Conservation (phyloP, 2,113 vertebrate species). For the Toxostoma redivivum region DNA sequence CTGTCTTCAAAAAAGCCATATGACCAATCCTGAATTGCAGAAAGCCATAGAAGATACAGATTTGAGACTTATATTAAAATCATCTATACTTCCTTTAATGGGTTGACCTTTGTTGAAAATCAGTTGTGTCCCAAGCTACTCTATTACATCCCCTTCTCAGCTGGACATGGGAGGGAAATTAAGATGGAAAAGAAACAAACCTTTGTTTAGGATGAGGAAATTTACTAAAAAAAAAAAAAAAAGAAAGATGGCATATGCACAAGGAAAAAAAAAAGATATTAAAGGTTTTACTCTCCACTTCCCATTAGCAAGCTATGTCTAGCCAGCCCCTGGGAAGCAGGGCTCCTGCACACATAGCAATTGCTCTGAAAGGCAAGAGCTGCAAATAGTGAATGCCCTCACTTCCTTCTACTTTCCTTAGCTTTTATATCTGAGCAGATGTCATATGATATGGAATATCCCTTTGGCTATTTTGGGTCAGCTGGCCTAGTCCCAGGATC, state of each 20-base stretch:
- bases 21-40: not conserved
- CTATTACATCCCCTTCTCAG: not conserved
- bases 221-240: not conserved
- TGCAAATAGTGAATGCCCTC: not conserved
- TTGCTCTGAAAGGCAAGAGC: not conserved
- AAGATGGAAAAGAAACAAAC: not conserved
- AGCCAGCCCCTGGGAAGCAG: not conserved
- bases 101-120: not conserved
- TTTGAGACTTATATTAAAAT: not conserved
- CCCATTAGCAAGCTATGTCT: not conserved
- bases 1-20: not conserved
- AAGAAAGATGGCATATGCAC: not conserved
- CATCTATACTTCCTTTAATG: not conserved
- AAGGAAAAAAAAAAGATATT: not conserved
- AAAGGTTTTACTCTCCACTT: not conserved
- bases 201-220: not conserved
- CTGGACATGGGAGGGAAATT: not conserved
- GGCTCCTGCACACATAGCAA: fast-evolving
- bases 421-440: not conserved
- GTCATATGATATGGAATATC: not conserved
- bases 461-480: not conserved
- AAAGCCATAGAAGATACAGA: not conserved
- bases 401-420: not conserved
- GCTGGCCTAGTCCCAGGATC: not conserved
- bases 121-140: not conserved